Evolutionary conservation across 2,797 vertebrate genomes (phyloP).

Genomic region (Chaetodon trifasciatus): DNA sequence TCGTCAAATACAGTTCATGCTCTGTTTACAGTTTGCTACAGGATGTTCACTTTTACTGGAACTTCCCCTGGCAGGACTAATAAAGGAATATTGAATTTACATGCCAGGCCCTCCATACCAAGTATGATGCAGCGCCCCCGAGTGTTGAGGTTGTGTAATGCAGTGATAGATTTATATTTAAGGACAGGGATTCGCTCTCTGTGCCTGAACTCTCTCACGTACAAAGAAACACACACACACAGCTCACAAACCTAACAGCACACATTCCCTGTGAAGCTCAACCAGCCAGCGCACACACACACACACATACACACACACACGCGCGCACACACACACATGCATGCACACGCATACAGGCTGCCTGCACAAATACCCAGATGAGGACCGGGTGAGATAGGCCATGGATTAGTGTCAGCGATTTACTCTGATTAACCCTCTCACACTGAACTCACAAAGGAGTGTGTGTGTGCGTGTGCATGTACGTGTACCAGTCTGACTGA

Average conservation of each 20-base stretch:
- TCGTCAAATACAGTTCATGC: neutral
- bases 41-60: neutral
- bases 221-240: neutral
- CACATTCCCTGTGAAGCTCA: neutral
- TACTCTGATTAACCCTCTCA: conserved; percentile 62
- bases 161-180: conserved; percentile 27
- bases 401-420: conserved; percentile 71
- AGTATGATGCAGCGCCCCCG: neutral
- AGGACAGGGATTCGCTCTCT: neutral
- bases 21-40: neutral
- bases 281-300: neutral
- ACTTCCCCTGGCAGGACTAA: too few relatives aligned
- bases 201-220: neutral
- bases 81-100: too few relatives aligned
- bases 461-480: conserved; percentile 1
- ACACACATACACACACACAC: neutral
- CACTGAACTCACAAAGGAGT: conserved; percentile 36
- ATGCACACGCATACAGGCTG: conserved; percentile 16
- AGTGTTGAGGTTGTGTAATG: conserved; percentile 7
- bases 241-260: neutral
- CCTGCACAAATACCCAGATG: conserved; percentile 49
- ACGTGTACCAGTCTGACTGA: neutral
- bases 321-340: neutral
- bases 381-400: conserved; percentile 30
- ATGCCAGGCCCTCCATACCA: neutral